A percentile compares a stretch with the other conserved stretches of the same genome.
Evolutionary conservation across 2,888 invertebrate species (phyloP).

Genomic region (Villa cingulata): DNA sequence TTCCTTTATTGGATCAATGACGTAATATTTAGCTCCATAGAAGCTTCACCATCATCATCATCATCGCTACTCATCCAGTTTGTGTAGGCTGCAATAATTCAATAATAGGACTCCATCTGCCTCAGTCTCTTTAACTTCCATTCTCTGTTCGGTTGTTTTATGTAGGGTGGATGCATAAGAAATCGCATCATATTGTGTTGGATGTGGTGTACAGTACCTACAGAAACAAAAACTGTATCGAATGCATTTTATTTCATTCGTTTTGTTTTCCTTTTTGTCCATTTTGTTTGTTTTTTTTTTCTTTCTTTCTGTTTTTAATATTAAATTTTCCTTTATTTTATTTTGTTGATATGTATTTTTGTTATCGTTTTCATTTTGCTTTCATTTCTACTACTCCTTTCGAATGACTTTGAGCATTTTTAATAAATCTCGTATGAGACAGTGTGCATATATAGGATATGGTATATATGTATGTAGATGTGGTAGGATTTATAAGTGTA

Average conservation of each 20-base stretch:
- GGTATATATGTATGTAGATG: not conserved
- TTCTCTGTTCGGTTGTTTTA: too few species aligned
- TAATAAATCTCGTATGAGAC: conserved; percentile 10
- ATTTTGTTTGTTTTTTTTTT: not conserved
- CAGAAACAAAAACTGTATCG: not conserved
- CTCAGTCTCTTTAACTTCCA: too few species aligned
- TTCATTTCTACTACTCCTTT: too few species aligned
- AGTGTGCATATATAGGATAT: too few species aligned
- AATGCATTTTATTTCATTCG: not conserved
- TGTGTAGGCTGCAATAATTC: too few species aligned
- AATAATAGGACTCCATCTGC: too few species aligned
- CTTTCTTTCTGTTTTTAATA: too few species aligned
- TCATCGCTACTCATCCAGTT: too few species aligned
- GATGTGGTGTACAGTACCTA: not conserved
- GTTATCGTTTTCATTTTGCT: too few species aligned
- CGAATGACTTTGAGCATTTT: conserved; percentile 14
- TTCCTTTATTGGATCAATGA: conserved; percentile 17
- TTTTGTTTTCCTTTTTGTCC: not conserved
- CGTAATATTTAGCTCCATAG: conserved; percentile 11
- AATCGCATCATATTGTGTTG: not conserved
- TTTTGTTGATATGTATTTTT: not conserved
- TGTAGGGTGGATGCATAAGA: too few species aligned
- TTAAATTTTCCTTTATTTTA: too few species aligned
- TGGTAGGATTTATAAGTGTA: too few species aligned
- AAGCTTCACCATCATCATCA: not conserved